Base-by-base conservation (phyloP, 2,888 invertebrate genomes). In the Drosophila sordidula region DNA sequence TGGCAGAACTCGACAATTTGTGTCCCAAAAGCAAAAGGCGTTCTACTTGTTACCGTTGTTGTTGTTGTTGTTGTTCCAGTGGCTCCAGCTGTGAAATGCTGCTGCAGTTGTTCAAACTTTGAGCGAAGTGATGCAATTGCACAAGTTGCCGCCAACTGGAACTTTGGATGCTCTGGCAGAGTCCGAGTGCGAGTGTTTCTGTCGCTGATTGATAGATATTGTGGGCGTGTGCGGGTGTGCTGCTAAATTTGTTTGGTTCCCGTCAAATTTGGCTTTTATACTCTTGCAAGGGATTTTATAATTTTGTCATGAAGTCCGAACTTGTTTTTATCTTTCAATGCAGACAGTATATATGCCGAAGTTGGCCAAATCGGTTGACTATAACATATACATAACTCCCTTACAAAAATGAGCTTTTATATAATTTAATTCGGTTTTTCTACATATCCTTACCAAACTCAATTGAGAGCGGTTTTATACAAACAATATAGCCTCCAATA, bases 1-100 rank as follows among this genome's bases (percentile, higher is more conserved):
- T 63, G 57, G 65, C 66, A 70, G 66, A 84, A 80, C 74, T 81
- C 71, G 71, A 84, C 85, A 81, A 81, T 80, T 83, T 81, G 75
- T 84, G 70, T 74, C 69, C 78, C 65, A 65, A 68, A 69, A 65
- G 75, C 76, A 73, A 61, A 63, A 70, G 77, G 69, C 61, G 51
- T 59, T 45, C 55, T 34, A 72, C 46, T 50, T 67, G 22, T 34
- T 39, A 14, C 45, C 32, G 55, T 38, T 44, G 44, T 39, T 47
- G 22, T 22, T 26, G 39, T 41, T 51, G 42, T 9, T 70, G 38
- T 54, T 56, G 14, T 49, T 47, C 8, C 3, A 29, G n/a, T 36
- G 55, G 44, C 62, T 78, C 71, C 75, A 78, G 78, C 78, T 78
- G 78, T 57, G 78, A 67, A 57, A 55, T 42, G 71, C 57, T 42